Percentiles rank a stretch among this genome's conserved stretches.
Conservation (phyloP, 2,113 vertebrate species). For the Syrrhaptes paradoxus region DNA sequence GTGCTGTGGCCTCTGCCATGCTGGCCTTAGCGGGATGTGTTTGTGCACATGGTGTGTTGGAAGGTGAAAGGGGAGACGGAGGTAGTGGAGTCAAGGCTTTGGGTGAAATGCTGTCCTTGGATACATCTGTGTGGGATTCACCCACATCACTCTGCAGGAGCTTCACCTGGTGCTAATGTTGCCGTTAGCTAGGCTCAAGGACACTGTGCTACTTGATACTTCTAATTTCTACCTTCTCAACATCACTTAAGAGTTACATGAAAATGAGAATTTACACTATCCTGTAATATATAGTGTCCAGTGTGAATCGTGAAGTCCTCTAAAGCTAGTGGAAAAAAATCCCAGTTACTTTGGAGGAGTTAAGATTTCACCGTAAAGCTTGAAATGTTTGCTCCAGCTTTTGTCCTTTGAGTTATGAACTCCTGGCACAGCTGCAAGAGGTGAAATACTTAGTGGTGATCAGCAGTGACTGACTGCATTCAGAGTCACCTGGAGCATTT, state of each 20-base stretch:
- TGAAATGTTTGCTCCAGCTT: background rate
- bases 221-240: background rate
- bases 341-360: background rate
- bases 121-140: background rate
- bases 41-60: background rate
- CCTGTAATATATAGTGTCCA: background rate
- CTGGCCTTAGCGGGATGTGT: accelerated
- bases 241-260: background rate
- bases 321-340: background rate
- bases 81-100: background rate
- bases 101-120: background rate
- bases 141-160: background rate
- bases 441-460: background rate
- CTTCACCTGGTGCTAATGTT: background rate
- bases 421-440: background rate
- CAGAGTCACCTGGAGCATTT: background rate
- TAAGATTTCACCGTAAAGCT: background rate
- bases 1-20: background rate
- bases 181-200: background rate
- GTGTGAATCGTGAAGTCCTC: background rate
- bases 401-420: background rate
- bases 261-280: background rate
- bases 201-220: background rate
- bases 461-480: background rate
- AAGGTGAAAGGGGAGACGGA: background rate